A percentile compares a stretch with the other conserved stretches of the same genome.
Evolutionary conservation across 2,797 vertebrate genomes (phyloP).

Genomic region (Xenopus petersii): DNA sequence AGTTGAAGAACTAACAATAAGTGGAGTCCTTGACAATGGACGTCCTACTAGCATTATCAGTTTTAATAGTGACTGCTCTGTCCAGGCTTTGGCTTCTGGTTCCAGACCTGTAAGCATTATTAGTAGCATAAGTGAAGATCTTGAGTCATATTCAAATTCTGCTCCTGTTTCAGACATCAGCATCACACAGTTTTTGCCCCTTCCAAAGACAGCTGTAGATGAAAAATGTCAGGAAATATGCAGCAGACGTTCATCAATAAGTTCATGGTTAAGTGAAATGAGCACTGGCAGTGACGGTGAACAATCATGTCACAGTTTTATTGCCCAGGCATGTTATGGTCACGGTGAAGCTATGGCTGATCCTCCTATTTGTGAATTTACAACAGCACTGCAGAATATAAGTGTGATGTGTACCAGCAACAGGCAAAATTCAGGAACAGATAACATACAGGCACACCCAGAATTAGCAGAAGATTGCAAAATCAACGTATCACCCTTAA

Average conservation of each 20-base stretch:
- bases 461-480: slow-evolving; percentile 61
- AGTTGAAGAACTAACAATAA: slow-evolving; percentile 92
- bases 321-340: slow-evolving; percentile 61
- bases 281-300: slow-evolving; percentile 70
- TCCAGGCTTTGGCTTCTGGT: slow-evolving; percentile 71
- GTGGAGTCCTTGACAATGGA: slow-evolving; percentile 74
- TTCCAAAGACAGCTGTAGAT: slow-evolving; percentile 67
- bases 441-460: slow-evolving; percentile 63
- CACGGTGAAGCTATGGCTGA: slow-evolving; percentile 87
- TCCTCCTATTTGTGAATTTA: slow-evolving; percentile 59
- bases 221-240: slow-evolving; percentile 67
- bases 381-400: slow-evolving; percentile 55
- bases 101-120: slow-evolving; percentile 91
- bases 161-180: slow-evolving; percentile 64
- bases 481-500: slow-evolving; percentile 58
- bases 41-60: slow-evolving; percentile 86
- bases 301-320: slow-evolving; percentile 76
- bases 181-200: slow-evolving; percentile 67
- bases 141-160: slow-evolving; percentile 69
- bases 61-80: slow-evolving; percentile 82
- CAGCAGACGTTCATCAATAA: slow-evolving; percentile 81
- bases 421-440: slow-evolving; percentile 59
- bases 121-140: slow-evolving; percentile 85
- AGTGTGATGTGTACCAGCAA: slow-evolving; percentile 58
- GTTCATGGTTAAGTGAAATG: slow-evolving; percentile 81